Base-by-base conservation (phyloP, 2,888 invertebrate genomes). In the Oxyteleia sp. region DNA sequence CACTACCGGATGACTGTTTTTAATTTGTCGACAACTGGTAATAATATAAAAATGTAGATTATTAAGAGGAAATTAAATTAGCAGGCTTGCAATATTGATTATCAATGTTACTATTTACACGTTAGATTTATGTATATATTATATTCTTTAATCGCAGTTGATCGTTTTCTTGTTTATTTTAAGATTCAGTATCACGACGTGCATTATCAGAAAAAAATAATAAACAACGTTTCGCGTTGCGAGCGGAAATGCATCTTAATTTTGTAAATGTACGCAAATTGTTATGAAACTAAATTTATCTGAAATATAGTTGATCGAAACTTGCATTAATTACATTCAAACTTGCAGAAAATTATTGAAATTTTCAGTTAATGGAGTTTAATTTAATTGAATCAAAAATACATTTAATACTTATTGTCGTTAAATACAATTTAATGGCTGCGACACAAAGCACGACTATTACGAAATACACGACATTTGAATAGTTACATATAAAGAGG, bases 241-340 rank as follows among this genome's bases (percentile, higher is more conserved):
- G 3, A 43, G 16, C 7, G 43, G 1, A 43, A 43, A 15, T 43
- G 15, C 13, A 43, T 43, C 43, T 43, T 43, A 43, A 43, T 15
- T n/a, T n/a, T n/a, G n/a, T 43, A 43, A 43, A 43, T 43, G 16
- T 15, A 15, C 43, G 3, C 3, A 43, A 35, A 57, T 38, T 57
- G 57, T 57, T 57, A 57, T 20, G 20, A 23, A 38, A 20, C n/a
- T 57, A 57, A 53, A 53, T 32, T 53, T 32, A 32, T 32, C 15
- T 32, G 4, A 3, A 53, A 53, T 32, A 53, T 18, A 38, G 57
- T 57, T 16, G 15, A 53, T 53, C 15, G 32, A 32, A 53, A 53
- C 32, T 57, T 57, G 57, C 20, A 38, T 57, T 38, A 35, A 57
- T 35, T 18, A 13, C 35, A 38, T 20, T 13, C 18, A 57, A 57